A percentile compares a stretch with the other conserved stretches of the same genome.
Evolutionary conservation across 2,888 invertebrate species (phyloP).

Genomic region (Philereme transversata): DNA sequence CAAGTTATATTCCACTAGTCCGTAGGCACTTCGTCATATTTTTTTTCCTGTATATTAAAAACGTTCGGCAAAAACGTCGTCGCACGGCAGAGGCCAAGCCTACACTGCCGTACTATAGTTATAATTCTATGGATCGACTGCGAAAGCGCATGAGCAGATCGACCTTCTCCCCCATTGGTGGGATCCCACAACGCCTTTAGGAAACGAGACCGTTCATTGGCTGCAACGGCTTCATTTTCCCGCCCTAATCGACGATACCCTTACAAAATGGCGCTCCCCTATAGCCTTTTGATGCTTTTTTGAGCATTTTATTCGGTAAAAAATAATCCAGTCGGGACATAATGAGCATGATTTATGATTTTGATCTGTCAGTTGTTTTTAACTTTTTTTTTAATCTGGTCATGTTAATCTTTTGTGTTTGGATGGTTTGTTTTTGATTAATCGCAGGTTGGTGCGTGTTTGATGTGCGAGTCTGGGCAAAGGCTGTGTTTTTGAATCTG

Average conservation of each 20-base stretch:
- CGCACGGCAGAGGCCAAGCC: constrained; percentile 73
- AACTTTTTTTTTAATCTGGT: constrained; percentile 71
- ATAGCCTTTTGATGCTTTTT: constrained; percentile 81
- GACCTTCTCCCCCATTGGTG: constrained; percentile 63
- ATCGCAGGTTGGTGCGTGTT: constrained; percentile 63
- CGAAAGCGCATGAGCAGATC: constrained; percentile 76
- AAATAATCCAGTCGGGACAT: constrained; percentile 83
- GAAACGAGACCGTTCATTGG: constrained; percentile 58
- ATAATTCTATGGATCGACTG: constrained; percentile 78
- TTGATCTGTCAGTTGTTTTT: constrained; percentile 73
- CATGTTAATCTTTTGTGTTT: constrained; percentile 78
- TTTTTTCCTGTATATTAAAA: constrained; percentile 53
- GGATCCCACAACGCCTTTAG: constrained; percentile 69
- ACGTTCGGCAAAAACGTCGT: constrained; percentile 57
- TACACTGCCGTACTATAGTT: constrained; percentile 80
- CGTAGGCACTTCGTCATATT: constrained; percentile 76
- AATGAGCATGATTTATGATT: constrained; percentile 84
- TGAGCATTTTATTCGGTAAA: constrained; percentile 80
- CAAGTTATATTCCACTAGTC: constrained; percentile 49
- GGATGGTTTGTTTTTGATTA: constrained; percentile 69
- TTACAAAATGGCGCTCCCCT: constrained; percentile 82
- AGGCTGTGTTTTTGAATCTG: constrained; percentile 24
- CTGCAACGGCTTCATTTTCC: constrained; percentile 62
- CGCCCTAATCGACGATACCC: constrained; percentile 74
- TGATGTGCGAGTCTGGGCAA: constrained; percentile 41